Evolutionary conservation across 2,113 vertebrate species (phyloP).

Genomic region (Pomatostomus ruficeps): DNA sequence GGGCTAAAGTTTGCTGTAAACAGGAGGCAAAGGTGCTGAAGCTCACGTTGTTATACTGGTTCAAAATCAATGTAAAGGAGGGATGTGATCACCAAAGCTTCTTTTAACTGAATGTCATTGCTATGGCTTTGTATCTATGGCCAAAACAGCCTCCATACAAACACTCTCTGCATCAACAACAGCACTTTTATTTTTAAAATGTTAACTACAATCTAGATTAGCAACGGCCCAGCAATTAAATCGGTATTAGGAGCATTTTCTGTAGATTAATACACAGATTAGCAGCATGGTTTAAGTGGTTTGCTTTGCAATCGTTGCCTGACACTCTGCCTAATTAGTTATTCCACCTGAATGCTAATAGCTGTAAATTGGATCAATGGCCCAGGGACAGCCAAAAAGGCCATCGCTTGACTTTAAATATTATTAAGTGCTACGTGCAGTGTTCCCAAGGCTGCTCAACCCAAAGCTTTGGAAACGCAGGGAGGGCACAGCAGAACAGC

Average conservation of each 20-base stretch:
- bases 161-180: neutral
- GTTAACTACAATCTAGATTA: constrained; percentile 25
- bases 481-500: neutral
- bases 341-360: constrained; percentile 60
- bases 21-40: neutral
- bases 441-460: neutral
- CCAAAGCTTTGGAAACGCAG: neutral
- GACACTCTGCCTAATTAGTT: constrained; percentile 20
- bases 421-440: neutral
- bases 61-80: neutral
- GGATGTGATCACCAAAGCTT: neutral
- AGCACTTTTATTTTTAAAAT: constrained; percentile 1
- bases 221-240: constrained; percentile 58
- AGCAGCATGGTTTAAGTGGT: neutral
- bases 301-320: constrained; percentile 8
- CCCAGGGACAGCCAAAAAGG: constrained; percentile 17
- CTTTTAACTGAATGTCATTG: neutral
- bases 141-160: neutral
- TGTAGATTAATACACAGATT: neutral
- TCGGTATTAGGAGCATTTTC: constrained; percentile 25
- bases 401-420: neutral
- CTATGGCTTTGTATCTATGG: neutral
- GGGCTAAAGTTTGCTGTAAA: neutral
- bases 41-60: fast-evolving
- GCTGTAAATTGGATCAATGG: constrained; percentile 55